Evolutionary conservation across 2,888 invertebrate species (phyloP).

Genomic region (Helicoverpa assulta): DNA sequence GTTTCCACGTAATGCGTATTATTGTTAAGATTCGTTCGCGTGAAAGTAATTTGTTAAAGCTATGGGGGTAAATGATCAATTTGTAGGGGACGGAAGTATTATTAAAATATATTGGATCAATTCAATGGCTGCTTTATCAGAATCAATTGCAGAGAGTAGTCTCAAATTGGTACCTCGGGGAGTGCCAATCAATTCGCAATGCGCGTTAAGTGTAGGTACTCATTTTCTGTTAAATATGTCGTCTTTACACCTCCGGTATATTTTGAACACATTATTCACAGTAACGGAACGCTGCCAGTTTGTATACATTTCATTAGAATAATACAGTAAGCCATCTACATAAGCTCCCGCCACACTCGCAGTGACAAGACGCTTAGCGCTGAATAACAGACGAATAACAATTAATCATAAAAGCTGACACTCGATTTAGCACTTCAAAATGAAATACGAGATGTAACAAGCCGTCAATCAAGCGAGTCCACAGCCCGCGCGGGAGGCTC

Average conservation of each 20-base stretch:
- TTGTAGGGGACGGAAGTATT: conserved; percentile 9
- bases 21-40: conserved; percentile 47
- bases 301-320: conserved; percentile 3
- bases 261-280: conserved; percentile 6
- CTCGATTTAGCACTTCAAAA: conserved; percentile 37
- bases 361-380: not conserved
- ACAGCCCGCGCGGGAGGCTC: conserved; percentile 5
- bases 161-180: not conserved
- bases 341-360: conserved; percentile 2
- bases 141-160: not conserved
- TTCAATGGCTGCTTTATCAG: not conserved
- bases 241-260: not conserved
- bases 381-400: conserved; percentile 10
- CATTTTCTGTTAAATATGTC: not conserved
- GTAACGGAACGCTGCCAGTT: not conserved
- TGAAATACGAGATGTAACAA: conserved; percentile 41
- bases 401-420: conserved; percentile 34
- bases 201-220: too few species aligned
- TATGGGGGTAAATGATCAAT: conserved; percentile 21
- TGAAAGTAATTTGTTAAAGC: conserved; percentile 54
- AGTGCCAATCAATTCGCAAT: not conserved
- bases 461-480: conserved; percentile 35
- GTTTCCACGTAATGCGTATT: conserved; percentile 31
- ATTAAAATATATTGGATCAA: conserved; percentile 4
- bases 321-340: conserved; percentile 10